Conservation (phyloP, 2,113 vertebrate genomes). For the Nothoprocta perdicaria region DNA sequence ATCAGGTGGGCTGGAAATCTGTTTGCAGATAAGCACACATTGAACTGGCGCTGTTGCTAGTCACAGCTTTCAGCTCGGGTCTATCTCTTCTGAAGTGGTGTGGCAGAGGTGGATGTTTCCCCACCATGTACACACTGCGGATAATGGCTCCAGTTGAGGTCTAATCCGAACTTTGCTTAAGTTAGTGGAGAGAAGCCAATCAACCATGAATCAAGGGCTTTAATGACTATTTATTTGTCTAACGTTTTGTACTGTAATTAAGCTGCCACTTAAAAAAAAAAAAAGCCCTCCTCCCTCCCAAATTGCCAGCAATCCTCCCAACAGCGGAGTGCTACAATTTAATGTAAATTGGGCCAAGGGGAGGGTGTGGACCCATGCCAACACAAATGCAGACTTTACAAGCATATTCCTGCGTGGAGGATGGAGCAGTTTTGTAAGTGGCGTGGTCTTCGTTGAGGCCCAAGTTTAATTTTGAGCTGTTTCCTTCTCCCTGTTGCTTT, state of each 20-base stretch:
- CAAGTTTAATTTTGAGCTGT: background rate
- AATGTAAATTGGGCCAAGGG: slow-evolving; percentile 31
- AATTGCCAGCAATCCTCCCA: slow-evolving; percentile 24
- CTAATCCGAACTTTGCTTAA: slow-evolving; percentile 18
- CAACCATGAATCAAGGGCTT: background rate
- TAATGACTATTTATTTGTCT: slow-evolving; percentile 55
- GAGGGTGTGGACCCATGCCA: slow-evolving; percentile 30
- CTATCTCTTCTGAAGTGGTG: fast-evolving
- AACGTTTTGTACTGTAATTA: slow-evolving; percentile 46
- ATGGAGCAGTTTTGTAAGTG: background rate
- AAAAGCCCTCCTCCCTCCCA: slow-evolving; percentile 9
- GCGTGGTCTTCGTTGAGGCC: background rate
- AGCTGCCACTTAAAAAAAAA: background rate
- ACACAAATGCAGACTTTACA: slow-evolving; percentile 10
- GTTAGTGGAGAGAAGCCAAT: slow-evolving; percentile 1
- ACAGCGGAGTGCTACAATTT: background rate
- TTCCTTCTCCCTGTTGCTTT: background rate
- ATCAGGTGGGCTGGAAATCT: background rate
- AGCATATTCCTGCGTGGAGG: background rate
- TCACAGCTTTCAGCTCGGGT: background rate
- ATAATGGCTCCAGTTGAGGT: background rate
- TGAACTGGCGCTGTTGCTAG: background rate
- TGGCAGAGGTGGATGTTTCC: background rate
- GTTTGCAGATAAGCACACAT: fast-evolving
- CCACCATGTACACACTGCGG: background rate